A percentile compares a stretch with the other conserved stretches of the same genome.
These are phyloP conservation scores for Nesoenas mayeri DNA, from an alignment of 2,113 vertebrate genomes.

Conservation along the genomic window DNA sequence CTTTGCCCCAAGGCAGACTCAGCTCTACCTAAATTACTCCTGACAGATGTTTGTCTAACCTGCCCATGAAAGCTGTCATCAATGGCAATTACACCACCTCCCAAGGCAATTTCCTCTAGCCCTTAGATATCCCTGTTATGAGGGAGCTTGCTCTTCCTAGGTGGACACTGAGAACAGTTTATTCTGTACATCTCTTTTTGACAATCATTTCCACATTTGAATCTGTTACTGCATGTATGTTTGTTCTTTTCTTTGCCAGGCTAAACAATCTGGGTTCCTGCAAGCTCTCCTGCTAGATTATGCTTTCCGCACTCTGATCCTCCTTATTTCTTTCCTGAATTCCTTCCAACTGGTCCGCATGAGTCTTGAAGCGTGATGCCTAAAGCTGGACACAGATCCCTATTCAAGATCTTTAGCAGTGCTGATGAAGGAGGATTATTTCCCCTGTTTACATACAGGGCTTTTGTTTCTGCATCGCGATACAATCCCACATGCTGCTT, in stretches of 20 bases:
- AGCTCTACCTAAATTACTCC: neutral
- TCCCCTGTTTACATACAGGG: neutral
- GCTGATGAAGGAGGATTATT: slow-evolving; percentile 16
- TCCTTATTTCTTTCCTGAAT: slow-evolving; percentile 35
- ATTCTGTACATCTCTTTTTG: neutral
- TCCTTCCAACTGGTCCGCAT: neutral
- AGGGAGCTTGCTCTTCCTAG: neutral
- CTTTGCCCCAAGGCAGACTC: neutral
- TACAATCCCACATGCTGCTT: neutral
- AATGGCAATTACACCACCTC: neutral
- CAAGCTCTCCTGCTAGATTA: neutral
- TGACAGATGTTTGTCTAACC: slow-evolving; percentile 8
- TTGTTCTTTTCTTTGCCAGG: neutral
- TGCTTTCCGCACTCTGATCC: slow-evolving; percentile 8
- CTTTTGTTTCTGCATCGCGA: neutral
- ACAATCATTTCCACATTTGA: neutral
- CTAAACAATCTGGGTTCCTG: neutral
- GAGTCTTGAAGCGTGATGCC: neutral
- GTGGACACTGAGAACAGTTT: neutral
- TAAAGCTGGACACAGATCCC: slow-evolving; percentile 32
- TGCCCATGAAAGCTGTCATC: neutral
- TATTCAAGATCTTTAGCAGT: neutral
- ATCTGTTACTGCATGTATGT: neutral
- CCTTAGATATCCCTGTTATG: neutral
- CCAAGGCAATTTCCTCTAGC: neutral